Conservation (phyloP, 1,140 invertebrate genomes). For the Asobara japonica region DNA sequence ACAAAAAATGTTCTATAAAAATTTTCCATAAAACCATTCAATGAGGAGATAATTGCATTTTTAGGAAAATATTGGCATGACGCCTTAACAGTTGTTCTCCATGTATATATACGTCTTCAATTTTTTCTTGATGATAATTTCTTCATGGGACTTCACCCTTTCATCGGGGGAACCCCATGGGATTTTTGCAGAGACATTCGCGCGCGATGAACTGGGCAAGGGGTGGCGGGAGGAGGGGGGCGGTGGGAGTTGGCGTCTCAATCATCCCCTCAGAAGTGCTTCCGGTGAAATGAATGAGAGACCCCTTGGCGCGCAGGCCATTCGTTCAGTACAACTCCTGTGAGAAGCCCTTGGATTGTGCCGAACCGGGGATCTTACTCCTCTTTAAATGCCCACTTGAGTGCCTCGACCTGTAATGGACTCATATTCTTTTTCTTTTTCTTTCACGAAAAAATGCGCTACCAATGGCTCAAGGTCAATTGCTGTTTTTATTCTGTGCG, state of each 20-base stretch:
- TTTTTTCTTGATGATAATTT: no score
- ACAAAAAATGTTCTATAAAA: no score
- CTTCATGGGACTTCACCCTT: background rate
- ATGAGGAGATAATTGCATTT: background rate
- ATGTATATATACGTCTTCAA: no score
- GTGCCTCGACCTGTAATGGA: slow-evolving; percentile 42
- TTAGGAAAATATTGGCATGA: no score
- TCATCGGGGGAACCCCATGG: background rate
- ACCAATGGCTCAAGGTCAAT: slow-evolving; percentile 8
- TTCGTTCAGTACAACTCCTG: slow-evolving; percentile 33
- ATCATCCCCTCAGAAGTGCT: slow-evolving; percentile 54
- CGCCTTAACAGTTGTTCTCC: no score
- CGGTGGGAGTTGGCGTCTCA: slow-evolving; percentile 45
- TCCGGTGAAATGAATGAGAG: slow-evolving; percentile 59
- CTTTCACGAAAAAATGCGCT: no score
- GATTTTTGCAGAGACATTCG: slow-evolving; percentile 12
- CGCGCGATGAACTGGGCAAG: background rate
- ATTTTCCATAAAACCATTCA: no score
- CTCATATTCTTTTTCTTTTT: background rate
- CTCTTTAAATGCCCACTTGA: slow-evolving; percentile 54
- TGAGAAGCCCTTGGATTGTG: slow-evolving; percentile 30
- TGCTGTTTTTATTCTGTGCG: background rate
- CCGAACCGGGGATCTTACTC: background rate
- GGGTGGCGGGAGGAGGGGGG: background rate
- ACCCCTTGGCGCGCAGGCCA: slow-evolving; percentile 31